Percentiles rank a stretch among this genome's conserved stretches.
phyloP scores from a whole-genome alignment of 2,113 vertebrate species.

The Alligator mississippiensis region DNA sequence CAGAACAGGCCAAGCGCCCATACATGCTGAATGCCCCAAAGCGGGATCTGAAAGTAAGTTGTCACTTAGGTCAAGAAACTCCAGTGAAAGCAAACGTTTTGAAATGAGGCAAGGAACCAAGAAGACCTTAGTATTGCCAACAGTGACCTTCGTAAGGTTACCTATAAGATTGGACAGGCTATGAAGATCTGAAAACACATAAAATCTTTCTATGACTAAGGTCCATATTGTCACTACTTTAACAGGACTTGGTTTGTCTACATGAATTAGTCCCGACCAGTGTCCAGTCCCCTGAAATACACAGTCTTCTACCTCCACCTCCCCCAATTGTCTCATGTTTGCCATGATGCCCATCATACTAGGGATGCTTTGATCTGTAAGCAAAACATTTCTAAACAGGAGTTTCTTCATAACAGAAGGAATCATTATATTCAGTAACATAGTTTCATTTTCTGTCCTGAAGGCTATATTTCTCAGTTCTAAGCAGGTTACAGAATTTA shows the following conservation, averaged over 20 bases:
- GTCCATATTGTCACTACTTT: slow-evolving; percentile 46
- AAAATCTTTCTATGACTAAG: slow-evolving; percentile 56
- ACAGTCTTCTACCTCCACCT: slow-evolving; percentile 66
- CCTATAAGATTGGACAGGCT: slow-evolving; percentile 13
- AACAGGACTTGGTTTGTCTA: not conserved
- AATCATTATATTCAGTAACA: not conserved
- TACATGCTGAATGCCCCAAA: slow-evolving; percentile 73
- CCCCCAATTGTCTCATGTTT: slow-evolving; percentile 44
- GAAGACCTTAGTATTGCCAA: slow-evolving; percentile 78
- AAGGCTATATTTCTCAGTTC: slow-evolving; percentile 74
- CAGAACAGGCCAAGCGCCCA: slow-evolving; percentile 56
- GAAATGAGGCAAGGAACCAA: slow-evolving; percentile 74
- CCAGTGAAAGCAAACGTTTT: slow-evolving; percentile 52
- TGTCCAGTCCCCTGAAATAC: slow-evolving; percentile 59
- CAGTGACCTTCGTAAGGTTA: slow-evolving; percentile 65
- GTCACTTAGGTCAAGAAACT: slow-evolving; percentile 82
- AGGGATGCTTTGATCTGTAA: slow-evolving; percentile 39
- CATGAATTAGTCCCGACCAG: accelerated
- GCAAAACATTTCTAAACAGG: slow-evolving; percentile 44
- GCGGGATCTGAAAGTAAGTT: slow-evolving; percentile 80
- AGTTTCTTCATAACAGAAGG: slow-evolving; percentile 53
- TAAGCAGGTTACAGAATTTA: slow-evolving; percentile 63
- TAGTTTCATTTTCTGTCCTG: accelerated
- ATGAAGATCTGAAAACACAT: slow-evolving; percentile 55
- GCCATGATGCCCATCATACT: not conserved